Evolutionary conservation across 92 coral and sea anemone species (phyloP), one percentile per base, ranked within the genome.

Genomic region (Micromussa lordhowensis): DNA sequence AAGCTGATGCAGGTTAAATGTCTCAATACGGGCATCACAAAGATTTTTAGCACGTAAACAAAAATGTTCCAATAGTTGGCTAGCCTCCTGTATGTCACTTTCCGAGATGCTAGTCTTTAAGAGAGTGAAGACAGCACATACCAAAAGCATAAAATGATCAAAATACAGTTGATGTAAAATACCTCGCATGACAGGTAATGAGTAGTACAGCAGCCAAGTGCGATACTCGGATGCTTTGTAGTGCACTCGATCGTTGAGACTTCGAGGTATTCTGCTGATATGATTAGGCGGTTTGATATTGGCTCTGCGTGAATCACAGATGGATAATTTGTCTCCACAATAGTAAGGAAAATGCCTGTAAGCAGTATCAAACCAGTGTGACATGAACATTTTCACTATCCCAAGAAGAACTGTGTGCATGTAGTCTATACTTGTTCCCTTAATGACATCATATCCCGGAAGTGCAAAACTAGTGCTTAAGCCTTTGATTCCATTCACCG

Each of bases 401-500:
- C 82, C 68, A 4, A 78, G 28, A 51, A 78, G 66, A 51, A 78
- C 82, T 29, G 82, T 78, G 68, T 51, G 82, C 82, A 78, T 78
- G 66, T 78, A 44, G 35, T 78, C 82, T 18, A 53, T 53, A 15
- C 57, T 15, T 53, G 57, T 53, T 53, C 57, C 57, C 13, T 15
- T 53, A 15, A 53, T 15, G 13, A 53, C 40, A 15, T 53, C 57
- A 53, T 53, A 53, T 10, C 6, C 57, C 11, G 84, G 88, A 58
- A 76, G 76, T 44, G 68, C 82, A 85, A 71, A 85, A 18, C 32
- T 29, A 17, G 69, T 3, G 49, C 68, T 70, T 4, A 85, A 19
- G 21, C 88, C 88, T 80, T 80, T 80, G 14, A 80, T 26, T 57
- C 84, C 84, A 80, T 80, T n/a, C 6, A 57, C 84, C 5, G 13